Base-by-base conservation (phyloP, 2,797 vertebrate species). In the Lindbergichthys nudifrons region DNA sequence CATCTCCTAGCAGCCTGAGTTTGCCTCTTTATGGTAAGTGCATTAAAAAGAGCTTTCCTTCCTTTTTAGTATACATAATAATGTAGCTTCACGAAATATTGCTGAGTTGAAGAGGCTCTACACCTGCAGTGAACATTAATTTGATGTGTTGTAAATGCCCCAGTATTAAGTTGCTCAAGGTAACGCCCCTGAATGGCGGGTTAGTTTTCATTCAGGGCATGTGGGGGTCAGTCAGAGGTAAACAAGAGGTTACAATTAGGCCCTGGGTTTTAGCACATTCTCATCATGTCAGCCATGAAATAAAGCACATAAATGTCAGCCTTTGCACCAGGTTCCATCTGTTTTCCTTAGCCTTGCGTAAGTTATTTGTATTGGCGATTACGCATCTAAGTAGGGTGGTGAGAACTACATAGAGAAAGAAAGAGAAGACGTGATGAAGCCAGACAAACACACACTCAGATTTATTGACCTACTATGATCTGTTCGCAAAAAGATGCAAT, bases 141-240 rank as follows among this genome's bases (percentile, higher is more conserved):
- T 87, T 87, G 86, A 87, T 26, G 23, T 26, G 3, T 26, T 26
- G 23, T 90, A 89, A 91, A 90, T 75, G 80, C 13, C 82, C 87
- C 76, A 81, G 88, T 92, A 92, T 65, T 63, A 79, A 65, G 72
- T 67, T 51, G 19, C 79, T 77, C 43, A 64, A 66, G 79, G 75
- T 72, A 79, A 73, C 65, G 71, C 76, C 83, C 75, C 58, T 70
- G 73, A 84, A 88, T 81, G 80, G 86, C 85, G 87, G 85, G 77
- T 85, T 75, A 59, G 51, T 76, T 80, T 84, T 78, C 88, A 91
- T 92, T 87, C 87, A 86, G 85, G 77, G 52, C 14, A 11, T 73
- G 91, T 93, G 81, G 93, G 88, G 93, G 92, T 94, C 93, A 94
- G 85, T 87, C 80, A 85, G 81, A 88, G 77, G 79, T 82, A 85